Evolutionary conservation across 1,140 invertebrate genomes (phyloP).

Genomic region (Bilobella aurantiaca): DNA sequence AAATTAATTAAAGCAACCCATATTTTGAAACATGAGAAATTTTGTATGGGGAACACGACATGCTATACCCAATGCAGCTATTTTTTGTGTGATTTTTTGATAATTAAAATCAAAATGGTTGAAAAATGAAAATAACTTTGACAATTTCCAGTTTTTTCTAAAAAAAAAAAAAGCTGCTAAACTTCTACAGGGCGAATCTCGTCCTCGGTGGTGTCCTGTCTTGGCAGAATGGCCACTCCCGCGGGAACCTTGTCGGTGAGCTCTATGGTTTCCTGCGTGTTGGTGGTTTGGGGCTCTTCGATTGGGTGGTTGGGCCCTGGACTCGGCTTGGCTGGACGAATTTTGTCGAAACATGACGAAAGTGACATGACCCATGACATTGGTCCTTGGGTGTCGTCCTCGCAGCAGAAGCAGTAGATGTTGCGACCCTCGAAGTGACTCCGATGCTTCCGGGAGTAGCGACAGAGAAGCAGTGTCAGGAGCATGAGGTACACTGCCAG

Average conservation of each 20-base stretch:
- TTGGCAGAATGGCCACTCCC: not conserved
- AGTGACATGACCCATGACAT: not conserved
- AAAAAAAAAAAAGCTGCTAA: not conserved
- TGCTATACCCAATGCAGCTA: not conserved
- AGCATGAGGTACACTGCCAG: constrained; percentile 27
- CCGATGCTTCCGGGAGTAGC: constrained; percentile 11
- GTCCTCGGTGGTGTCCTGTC: not conserved
- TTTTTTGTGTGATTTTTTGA: not conserved
- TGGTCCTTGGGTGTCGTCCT: not conserved
- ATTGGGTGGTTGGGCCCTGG: not conserved
- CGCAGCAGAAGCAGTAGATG: not conserved
- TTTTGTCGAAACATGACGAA: not conserved
- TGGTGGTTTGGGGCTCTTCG: not conserved
- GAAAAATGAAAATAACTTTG: not conserved
- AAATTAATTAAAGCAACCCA: not conserved
- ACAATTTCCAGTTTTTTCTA: not conserved
- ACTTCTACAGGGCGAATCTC: not conserved
- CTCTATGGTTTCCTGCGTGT: not conserved
- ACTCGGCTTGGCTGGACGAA: not conserved
- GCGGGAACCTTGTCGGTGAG: not conserved
- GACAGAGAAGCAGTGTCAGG: constrained; percentile 26
- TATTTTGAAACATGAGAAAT: not conserved
- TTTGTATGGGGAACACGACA: not conserved
- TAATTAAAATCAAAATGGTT: not conserved
- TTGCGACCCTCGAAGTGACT: not conserved